Base-by-base conservation (phyloP, 2,113 vertebrate species). In the Clarias gariepinus region DNA sequence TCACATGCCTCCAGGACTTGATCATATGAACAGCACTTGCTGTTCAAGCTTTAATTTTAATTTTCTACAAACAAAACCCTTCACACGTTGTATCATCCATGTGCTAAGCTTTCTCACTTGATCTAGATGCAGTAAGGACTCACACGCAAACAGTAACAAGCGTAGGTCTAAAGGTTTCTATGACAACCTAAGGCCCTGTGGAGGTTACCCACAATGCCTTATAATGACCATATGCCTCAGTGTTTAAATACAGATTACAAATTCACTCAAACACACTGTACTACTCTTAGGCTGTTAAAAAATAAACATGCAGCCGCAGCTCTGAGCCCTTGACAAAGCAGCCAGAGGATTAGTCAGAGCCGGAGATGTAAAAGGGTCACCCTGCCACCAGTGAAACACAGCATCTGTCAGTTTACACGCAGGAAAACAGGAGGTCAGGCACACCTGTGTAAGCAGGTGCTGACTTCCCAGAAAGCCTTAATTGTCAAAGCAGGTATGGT, bases 221-320 rank as follows among this genome's bases (percentile, higher is more conserved):
- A 83, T 87, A 87, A 87, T 83, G 86, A 76, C 86, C 86, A 66
- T 82, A 87, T 83, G 81, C 77, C 81, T 87, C 28, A 7, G 69
- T 83, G 81, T 87, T 87, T 87, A 83, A 87, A 87, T 83, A 83
- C 86, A 87, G 86, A 87, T 87, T 64, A 76, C 69, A 87, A 77
- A 83, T 83, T 77, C 69, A 82, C 69, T 87, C 69, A 83, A 82
- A 87, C 71, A 80, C 71, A 25, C 77, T 30, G 12, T 10, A 60
- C 60, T 83, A 57, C 81, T 87, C 81, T 87, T 83, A 83, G 81
- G 47, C 80, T 87, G 86, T 82, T 87, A 87, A 87, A 87, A 47
- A 83, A 87, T 83, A 87, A 82, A 87, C 86, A 87, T 30, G 64
- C 28, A 52, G 58, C 57, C 69, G 3, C 81, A 83, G 81, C 69